Conservation (phyloP, 2,888 invertebrate species). For the Sialis fuliginosa region DNA sequence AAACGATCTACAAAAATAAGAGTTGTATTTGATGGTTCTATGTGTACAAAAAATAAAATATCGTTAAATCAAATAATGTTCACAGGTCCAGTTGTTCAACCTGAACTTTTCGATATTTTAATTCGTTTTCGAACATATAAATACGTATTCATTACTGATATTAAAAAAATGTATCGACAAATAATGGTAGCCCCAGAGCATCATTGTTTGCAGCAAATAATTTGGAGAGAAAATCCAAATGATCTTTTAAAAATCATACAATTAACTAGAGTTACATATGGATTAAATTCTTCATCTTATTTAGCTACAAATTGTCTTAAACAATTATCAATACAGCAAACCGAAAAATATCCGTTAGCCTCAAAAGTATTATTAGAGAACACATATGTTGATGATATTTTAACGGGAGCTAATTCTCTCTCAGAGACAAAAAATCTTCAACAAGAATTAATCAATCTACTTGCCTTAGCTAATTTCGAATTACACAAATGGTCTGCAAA, state of each 20-base stretch:
- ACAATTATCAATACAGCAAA: not conserved
- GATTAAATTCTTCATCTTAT: not conserved
- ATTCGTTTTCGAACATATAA: not conserved
- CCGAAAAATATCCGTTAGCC: not conserved
- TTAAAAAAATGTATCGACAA: constrained; percentile 1
- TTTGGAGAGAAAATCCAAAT: not conserved
- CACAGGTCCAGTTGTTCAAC: not conserved
- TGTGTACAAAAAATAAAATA: not conserved
- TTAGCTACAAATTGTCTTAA: not conserved
- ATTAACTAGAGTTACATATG: not conserved
- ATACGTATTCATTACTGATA: not conserved
- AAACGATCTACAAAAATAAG: not conserved
- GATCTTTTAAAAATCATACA: not conserved
- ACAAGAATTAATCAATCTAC: not conserved
- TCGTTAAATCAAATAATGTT: not conserved
- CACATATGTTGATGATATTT: not conserved
- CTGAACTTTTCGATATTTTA: not conserved
- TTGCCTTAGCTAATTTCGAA: not conserved
- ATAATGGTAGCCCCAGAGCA: not conserved
- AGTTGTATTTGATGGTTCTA: not conserved
- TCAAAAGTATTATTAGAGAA: not conserved
- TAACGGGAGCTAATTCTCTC: not conserved
- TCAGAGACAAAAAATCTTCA: not conserved
- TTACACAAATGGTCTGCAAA: constrained; percentile 1
- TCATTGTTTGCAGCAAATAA: not conserved